These are phyloP conservation scores for Microtus agrestis DNA, from an alignment of 2,797 vertebrate species.

Conservation along the genomic window DNA sequence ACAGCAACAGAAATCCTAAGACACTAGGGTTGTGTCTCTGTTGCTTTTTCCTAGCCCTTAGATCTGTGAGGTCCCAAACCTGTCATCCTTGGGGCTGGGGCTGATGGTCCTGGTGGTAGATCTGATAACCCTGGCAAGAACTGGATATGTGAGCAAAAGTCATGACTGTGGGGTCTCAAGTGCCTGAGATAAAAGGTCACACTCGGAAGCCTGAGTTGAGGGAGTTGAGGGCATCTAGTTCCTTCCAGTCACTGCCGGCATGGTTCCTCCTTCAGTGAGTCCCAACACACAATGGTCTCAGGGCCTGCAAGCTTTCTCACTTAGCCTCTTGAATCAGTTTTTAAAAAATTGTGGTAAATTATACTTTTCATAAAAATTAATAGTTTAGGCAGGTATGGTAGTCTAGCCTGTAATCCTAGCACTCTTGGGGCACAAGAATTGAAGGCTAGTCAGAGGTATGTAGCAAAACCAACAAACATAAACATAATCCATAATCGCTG, in stretches of 20 bases:
- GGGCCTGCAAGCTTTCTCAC: neutral
- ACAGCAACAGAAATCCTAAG: neutral
- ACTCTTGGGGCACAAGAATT: neutral
- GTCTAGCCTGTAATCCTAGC: neutral
- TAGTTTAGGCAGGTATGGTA: neutral
- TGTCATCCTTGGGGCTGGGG: neutral
- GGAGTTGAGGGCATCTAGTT: neutral
- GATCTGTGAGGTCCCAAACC: neutral
- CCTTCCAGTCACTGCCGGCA: too few species aligned
- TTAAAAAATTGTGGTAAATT: neutral
- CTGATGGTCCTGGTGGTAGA: neutral
- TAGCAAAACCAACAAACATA: neutral
- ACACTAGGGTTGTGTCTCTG: neutral
- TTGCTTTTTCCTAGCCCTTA: neutral
- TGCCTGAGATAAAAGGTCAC: neutral
- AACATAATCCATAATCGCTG: neutral
- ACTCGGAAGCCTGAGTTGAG: neutral
- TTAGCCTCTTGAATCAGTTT: neutral
- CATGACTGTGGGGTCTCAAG: rapidly evolving
- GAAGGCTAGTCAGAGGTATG: neutral
- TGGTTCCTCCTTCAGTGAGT: neutral
- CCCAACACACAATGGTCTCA: neutral
- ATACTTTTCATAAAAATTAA: neutral
- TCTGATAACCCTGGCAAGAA: neutral
- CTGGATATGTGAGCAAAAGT: neutral